A percentile compares a stretch with the other conserved stretches of the same genome.
Evolutionary conservation across 1,140 invertebrate species (phyloP).

Genomic region (Sitobion miscanthi): DNA sequence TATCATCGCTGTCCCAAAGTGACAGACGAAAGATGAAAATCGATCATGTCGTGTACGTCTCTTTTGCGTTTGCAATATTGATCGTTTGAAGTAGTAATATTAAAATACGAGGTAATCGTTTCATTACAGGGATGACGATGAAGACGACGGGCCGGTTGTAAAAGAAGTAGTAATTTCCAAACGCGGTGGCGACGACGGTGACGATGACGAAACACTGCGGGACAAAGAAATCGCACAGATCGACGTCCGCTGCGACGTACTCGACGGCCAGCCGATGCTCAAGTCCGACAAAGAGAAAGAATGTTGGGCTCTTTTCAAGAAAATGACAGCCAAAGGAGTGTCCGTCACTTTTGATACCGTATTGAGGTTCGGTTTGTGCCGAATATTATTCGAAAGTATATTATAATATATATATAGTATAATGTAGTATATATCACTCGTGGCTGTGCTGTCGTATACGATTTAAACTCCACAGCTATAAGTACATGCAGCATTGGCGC

Average conservation of each 20-base stretch:
- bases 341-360: conserved; percentile 74
- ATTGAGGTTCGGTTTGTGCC: conserved; percentile 63
- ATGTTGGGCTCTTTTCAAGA: conserved; percentile 73
- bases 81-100: neutral
- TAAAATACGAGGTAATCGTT: neutral
- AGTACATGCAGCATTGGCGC: neutral
- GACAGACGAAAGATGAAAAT: neutral
- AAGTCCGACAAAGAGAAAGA: conserved; percentile 69
- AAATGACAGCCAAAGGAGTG: conserved; percentile 75
- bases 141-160: neutral
- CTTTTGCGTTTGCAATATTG: neutral
- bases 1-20: neutral
- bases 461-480: neutral
- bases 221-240: neutral
- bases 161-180: neutral
- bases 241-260: neutral
- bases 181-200: too few species aligned
- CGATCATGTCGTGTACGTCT: neutral
- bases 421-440: neutral
- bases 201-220: neutral
- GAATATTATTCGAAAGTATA: conserved; percentile 13
- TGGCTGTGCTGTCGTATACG: neutral
- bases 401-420: neutral
- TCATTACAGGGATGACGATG: conserved; percentile 3
- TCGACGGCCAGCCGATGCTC: conserved; percentile 59